Conservation (phyloP, 2,888 invertebrate genomes). For the Noctua janthina region DNA sequence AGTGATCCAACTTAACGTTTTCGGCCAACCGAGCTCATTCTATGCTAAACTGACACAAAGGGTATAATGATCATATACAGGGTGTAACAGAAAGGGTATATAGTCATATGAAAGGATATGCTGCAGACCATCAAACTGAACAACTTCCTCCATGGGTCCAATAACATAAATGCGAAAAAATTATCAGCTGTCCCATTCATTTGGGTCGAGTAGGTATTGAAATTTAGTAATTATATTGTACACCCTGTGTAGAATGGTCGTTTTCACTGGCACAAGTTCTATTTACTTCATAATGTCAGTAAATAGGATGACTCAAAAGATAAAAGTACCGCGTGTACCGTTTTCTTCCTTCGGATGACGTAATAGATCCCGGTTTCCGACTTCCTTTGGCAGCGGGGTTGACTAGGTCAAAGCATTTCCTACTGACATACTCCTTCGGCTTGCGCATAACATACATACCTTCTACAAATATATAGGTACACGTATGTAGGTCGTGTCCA, state of each 20-base stretch:
- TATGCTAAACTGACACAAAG: slow-evolving; percentile 34
- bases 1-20: slow-evolving; percentile 67
- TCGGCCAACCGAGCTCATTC: slow-evolving; percentile 48
- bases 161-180: no score
- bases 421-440: slow-evolving; percentile 18
- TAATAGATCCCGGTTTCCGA: slow-evolving; percentile 31
- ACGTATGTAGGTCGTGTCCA: slow-evolving; percentile 19
- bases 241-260: neutral
- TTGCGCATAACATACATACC: slow-evolving; percentile 8
- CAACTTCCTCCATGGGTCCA: no score
- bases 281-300: slow-evolving; percentile 8
- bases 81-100: no score
- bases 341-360: slow-evolving; percentile 41
- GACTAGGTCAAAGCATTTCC: slow-evolving; percentile 54
- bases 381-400: slow-evolving; percentile 42
- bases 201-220: no score
- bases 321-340: slow-evolving; percentile 13
- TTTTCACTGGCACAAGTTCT: neutral
- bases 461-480: neutral
- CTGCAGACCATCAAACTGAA: no score
- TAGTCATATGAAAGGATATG: no score
- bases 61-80: neutral
- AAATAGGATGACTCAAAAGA: slow-evolving; percentile 21
- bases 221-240: no score
- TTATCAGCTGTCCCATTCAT: no score